These are phyloP conservation scores for Fulmarus glacialis DNA, from an alignment of 2,113 vertebrate genomes.

Conservation along the genomic window DNA sequence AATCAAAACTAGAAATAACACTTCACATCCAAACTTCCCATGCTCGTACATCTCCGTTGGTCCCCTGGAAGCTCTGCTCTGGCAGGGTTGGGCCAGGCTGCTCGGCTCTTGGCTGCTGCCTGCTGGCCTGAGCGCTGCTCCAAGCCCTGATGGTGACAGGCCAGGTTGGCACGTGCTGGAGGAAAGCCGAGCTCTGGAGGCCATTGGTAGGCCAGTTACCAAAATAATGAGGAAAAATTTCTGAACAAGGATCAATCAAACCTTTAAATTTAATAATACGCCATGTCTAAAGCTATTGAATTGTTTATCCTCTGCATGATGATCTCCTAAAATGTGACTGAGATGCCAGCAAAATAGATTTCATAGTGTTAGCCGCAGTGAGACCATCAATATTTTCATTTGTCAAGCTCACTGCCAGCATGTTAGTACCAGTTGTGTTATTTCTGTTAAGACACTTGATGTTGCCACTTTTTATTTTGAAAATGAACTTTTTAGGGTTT, in stretches of 20 bases:
- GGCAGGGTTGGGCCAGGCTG: neutral
- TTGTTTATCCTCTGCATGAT: neutral
- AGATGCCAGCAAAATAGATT: neutral
- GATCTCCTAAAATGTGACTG: neutral
- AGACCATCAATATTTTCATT: neutral
- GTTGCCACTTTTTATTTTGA: neutral
- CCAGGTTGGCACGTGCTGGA: accelerated
- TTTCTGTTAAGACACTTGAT: neutral
- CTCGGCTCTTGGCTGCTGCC: neutral
- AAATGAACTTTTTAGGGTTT: neutral
- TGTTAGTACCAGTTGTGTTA: neutral
- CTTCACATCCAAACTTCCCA: neutral
- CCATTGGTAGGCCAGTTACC: neutral
- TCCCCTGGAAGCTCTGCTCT: neutral
- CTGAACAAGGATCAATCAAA: neutral
- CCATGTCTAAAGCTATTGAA: neutral
- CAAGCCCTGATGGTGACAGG: neutral
- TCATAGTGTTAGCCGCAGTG: neutral
- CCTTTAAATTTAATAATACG: neutral
- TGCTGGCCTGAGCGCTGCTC: neutral
- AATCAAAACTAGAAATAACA: neutral
- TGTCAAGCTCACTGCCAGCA: neutral
- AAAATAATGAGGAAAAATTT: neutral
- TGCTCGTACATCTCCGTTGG: accelerated
- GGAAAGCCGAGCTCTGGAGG: neutral